phyloP scores from a whole-genome alignment of 2,797 vertebrate species.

The Crenichthys baileyi region DNA sequence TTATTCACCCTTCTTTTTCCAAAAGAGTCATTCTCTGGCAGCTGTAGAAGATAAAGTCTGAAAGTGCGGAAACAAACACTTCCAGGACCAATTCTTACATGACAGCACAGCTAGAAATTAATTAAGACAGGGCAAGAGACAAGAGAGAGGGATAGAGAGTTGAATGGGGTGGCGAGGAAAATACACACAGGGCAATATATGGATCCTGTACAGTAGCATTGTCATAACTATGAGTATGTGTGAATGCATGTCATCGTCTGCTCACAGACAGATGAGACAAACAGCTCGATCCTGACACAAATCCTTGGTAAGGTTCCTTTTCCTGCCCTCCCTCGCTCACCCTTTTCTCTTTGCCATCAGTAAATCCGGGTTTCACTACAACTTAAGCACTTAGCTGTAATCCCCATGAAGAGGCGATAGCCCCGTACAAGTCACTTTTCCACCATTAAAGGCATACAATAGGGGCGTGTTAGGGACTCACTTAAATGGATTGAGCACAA shows the following conservation, averaged over 20 bases:
- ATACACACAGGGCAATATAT: constrained; percentile 45
- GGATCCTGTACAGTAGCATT: constrained; percentile 46
- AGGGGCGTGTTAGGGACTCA: constrained; percentile 80
- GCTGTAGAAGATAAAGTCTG: constrained; percentile 45
- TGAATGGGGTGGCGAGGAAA: constrained; percentile 53
- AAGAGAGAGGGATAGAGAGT: constrained; percentile 14
- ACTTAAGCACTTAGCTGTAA: constrained; percentile 83
- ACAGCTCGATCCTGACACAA: constrained; percentile 74
- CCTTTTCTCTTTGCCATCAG: constrained; percentile 77
- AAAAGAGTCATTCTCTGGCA: constrained; percentile 66
- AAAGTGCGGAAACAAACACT: constrained; percentile 70
- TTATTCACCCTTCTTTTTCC: constrained; percentile 35
- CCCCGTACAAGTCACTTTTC: constrained; percentile 80
- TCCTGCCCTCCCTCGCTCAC: constrained; percentile 63
- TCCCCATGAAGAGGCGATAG: constrained; percentile 81
- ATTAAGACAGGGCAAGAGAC: constrained; percentile 57
- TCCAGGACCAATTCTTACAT: constrained; percentile 73
- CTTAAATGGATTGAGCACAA: constrained; percentile 82
- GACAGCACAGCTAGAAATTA: constrained; percentile 81
- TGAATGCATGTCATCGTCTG: constrained; percentile 49
- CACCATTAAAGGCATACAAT: constrained; percentile 81
- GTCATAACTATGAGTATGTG: constrained; percentile 40
- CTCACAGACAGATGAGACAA: constrained; percentile 63
- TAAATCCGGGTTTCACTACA: constrained; percentile 82
- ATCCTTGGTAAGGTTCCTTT: constrained; percentile 81